These are phyloP conservation scores for Naja naja DNA, from an alignment of 2,113 vertebrate species.

Conservation along the genomic window DNA sequence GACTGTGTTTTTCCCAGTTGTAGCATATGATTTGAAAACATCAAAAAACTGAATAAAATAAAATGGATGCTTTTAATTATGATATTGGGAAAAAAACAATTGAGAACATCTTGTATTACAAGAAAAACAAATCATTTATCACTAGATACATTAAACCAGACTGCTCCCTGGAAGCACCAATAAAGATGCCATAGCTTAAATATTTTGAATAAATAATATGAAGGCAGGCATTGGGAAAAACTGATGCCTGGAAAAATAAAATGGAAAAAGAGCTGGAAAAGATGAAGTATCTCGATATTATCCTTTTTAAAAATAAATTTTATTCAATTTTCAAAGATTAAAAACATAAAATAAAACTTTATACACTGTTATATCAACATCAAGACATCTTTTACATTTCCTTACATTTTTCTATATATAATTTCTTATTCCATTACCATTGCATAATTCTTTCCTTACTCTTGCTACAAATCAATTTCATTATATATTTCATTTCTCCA, in stretches of 20 bases:
- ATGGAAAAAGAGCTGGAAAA: neutral
- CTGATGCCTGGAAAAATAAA: neutral
- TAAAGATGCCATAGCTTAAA: neutral
- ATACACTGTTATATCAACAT: too few species aligned
- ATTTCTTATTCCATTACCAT: too few species aligned
- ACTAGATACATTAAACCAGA: neutral
- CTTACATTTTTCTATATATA: too few species aligned
- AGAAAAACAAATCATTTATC: neutral
- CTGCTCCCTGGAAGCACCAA: neutral
- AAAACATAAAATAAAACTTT: too few species aligned
- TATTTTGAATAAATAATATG: neutral
- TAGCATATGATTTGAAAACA: neutral
- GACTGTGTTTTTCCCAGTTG: neutral
- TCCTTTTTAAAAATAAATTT: too few species aligned
- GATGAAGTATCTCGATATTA: neutral
- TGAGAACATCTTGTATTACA: neutral
- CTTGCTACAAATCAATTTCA: too few species aligned
- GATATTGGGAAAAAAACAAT: neutral
- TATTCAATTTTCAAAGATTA: too few species aligned
- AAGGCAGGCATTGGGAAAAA: neutral
- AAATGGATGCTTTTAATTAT: neutral
- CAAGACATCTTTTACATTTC: too few species aligned
- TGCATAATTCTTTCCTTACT: too few species aligned
- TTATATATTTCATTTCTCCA: too few species aligned
- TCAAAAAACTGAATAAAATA: neutral